A percentile compares a stretch with the other conserved stretches of the same genome.
These are phyloP conservation scores for Ceratina japonica DNA, from an alignment of 1,140 invertebrate genomes.

Conservation along the genomic window DNA sequence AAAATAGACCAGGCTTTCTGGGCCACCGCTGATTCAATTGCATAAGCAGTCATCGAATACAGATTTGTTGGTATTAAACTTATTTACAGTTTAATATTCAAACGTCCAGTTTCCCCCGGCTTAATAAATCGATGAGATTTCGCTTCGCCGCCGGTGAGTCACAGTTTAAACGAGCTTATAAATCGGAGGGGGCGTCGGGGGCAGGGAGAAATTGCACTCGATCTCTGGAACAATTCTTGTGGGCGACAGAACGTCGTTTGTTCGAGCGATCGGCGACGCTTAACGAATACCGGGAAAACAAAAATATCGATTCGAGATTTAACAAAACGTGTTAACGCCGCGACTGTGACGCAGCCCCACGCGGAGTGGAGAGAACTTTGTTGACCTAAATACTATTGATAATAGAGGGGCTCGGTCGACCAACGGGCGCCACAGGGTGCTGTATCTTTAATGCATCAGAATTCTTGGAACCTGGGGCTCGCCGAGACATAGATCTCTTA, in stretches of 20 bases:
- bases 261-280: background rate
- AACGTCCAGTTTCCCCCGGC: too few relatives aligned
- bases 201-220: background rate
- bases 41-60: too few relatives aligned
- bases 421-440: slow-evolving; percentile 1
- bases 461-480: background rate
- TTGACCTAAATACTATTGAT: slow-evolving; percentile 39
- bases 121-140: background rate
- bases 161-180: background rate
- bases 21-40: slow-evolving; percentile 23
- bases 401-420: slow-evolving; percentile 30
- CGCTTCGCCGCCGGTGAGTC: background rate
- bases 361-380: slow-evolving; percentile 16
- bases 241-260: background rate
- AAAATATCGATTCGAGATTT: slow-evolving; percentile 30
- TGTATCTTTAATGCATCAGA: slow-evolving; percentile 20
- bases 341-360: background rate
- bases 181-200: background rate
- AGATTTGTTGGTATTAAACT: too few relatives aligned
- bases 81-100: too few relatives aligned
- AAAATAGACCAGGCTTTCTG: slow-evolving; percentile 44
- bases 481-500: background rate
- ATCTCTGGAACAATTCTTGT: background rate
- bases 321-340: slow-evolving; percentile 12
- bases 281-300: background rate